phyloP scores from a whole-genome alignment of 2,888 invertebrate species.

The Operophtera brumata region DNA sequence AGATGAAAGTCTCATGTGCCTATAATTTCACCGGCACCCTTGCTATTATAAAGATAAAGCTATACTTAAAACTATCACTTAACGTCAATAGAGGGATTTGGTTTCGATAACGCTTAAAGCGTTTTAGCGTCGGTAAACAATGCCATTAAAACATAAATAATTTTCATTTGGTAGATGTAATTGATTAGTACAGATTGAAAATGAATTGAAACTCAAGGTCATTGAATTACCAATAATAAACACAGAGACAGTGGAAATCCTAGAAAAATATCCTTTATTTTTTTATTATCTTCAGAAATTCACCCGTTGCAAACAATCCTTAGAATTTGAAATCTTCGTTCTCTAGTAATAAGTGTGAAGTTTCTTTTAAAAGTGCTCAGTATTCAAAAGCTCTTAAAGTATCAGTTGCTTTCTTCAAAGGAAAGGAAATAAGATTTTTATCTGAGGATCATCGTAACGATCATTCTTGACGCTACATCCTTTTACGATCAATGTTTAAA shows the following conservation, averaged over 20 bases:
- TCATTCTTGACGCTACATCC: slow-evolving; percentile 1
- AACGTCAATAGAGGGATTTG: too few relatives aligned
- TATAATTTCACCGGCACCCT: too few relatives aligned
- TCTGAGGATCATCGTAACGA: slow-evolving; percentile 10
- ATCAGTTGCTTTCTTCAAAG: slow-evolving; percentile 20
- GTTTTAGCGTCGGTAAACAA: too few relatives aligned
- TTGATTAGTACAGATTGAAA: too few relatives aligned
- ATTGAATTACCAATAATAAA: too few relatives aligned
- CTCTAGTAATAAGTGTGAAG: background rate
- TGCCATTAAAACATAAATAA: too few relatives aligned
- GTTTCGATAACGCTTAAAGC: too few relatives aligned
- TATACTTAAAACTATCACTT: too few relatives aligned
- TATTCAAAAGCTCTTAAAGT: slow-evolving; percentile 8
- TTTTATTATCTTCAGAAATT: slow-evolving; percentile 3
- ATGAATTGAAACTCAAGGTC: too few relatives aligned
- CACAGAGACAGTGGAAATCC: background rate
- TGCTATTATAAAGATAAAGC: too few relatives aligned
- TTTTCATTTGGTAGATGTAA: too few relatives aligned
- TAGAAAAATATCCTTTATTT: background rate
- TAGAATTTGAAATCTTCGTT: background rate
- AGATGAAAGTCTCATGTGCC: too few relatives aligned
- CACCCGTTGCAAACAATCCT: background rate
- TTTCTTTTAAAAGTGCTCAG: background rate
- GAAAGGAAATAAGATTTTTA: slow-evolving; percentile 20
- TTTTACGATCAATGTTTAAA: background rate